These are phyloP conservation scores for Bruchidius siliquastri DNA, from an alignment of 2,888 invertebrate genomes.

Conservation along the genomic window DNA sequence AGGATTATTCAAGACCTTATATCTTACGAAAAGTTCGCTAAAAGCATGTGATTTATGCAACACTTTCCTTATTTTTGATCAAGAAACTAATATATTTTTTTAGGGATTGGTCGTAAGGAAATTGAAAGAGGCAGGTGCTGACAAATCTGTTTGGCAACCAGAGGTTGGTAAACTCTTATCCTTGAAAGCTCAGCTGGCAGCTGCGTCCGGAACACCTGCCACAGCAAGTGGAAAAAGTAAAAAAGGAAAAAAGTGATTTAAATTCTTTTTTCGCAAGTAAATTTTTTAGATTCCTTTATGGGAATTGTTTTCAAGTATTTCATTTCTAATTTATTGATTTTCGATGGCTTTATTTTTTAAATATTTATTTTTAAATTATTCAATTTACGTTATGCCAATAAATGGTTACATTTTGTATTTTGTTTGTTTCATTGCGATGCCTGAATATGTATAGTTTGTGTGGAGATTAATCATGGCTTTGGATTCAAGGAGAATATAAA, in stretches of 20 bases:
- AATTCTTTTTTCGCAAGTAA: background rate
- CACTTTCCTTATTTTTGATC: too few relatives aligned
- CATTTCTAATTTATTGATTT: background rate
- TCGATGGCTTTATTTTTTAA: background rate
- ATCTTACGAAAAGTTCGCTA: too few relatives aligned
- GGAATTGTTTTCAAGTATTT: background rate
- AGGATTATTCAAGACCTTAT: too few relatives aligned
- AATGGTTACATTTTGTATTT: background rate
- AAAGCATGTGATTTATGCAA: too few relatives aligned
- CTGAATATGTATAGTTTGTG: too few relatives aligned
- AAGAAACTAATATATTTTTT: too few relatives aligned
- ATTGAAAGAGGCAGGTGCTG: slow-evolving; percentile 69
- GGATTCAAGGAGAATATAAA: too few relatives aligned
- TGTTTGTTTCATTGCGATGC: background rate
- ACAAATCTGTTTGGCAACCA: slow-evolving; percentile 72
- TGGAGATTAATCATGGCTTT: too few relatives aligned
- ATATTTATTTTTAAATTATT: background rate
- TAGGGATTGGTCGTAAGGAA: slow-evolving; percentile 72
- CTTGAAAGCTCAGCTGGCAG: slow-evolving; percentile 64
- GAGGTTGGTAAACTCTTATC: slow-evolving; percentile 70
- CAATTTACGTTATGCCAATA: background rate
- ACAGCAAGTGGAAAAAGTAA: background rate
- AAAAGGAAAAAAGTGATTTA: background rate
- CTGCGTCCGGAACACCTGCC: slow-evolving; percentile 29
- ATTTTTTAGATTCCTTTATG: background rate